Base-by-base conservation (phyloP, 2,888 invertebrate species). In the Polietes domitor region DNA sequence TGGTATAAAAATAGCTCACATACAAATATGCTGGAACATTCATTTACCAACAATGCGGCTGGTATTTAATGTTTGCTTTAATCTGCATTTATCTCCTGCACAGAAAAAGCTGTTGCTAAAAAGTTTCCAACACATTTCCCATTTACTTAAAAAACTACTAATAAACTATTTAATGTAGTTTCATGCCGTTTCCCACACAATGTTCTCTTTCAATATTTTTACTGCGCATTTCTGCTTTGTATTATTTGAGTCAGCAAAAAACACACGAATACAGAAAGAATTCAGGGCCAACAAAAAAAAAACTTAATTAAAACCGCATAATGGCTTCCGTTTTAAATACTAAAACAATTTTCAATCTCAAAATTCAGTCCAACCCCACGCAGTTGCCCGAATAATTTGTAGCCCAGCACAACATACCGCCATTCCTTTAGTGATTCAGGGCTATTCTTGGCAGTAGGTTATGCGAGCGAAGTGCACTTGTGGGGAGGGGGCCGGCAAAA, bases 321-420 rank as follows among this genome's bases (percentile, higher is more conserved):
- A 77, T 72, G 77, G 77, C 28, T 77, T 77, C 77, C 71, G 71
- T 71, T 77, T 72, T 68, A 43, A 68, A 68, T 68, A 41, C 68
- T 68, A 68, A 43, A 68, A 43, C 41, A 43, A 68, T 68, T 68
- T 68, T 43, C 41, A 43, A 41, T 68, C 43, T 68, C 21, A 21
- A 68, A 68, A 37, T 10, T n/a, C n/a, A n/a, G n/a, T n/a, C 26
- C 24, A 24, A 58, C 21, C 58, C 58, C 9, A 58, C 15, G 10
- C 26, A 24, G 47, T 15, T 12, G n/a, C 15, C 1, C 47, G 47
- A 47, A 12, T n/a, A n/a, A 47, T 47, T n/a, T 32, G 9, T 47
- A 47, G 47, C n/a, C 47, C n/a, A 5, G 47, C 47, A 15, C 47
- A 47, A n/a, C 5, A 6, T 47, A n/a, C 47, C n/a, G n/a, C n/a